A percentile compares a stretch with the other conserved stretches of the same genome.
Conservation (phyloP, 2,888 invertebrate genomes). For the Pristionchus mayeri region DNA sequence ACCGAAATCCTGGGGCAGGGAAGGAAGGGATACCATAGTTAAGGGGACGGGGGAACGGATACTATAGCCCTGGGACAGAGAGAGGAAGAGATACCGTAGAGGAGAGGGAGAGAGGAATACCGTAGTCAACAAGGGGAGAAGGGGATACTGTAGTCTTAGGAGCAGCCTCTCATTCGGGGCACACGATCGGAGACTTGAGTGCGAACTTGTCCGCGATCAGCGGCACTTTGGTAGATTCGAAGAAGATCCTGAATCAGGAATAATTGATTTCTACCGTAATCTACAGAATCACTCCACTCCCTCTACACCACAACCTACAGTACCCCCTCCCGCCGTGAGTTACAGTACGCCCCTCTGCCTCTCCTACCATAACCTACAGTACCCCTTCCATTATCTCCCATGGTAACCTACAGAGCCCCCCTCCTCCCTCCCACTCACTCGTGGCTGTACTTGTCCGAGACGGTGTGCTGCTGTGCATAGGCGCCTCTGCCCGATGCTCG, state of each 20-base stretch:
- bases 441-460: slow-evolving; percentile 70
- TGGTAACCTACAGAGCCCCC: background rate
- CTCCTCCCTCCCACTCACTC: slow-evolving; percentile 57
- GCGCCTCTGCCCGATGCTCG: slow-evolving; percentile 45
- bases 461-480: slow-evolving; percentile 54
- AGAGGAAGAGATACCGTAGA: background rate
- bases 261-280: no score
- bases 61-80: background rate
- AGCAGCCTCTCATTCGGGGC: background rate
- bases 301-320: background rate
- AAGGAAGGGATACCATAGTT: background rate
- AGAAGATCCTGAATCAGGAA: slow-evolving; percentile 40
- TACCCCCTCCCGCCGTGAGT: background rate
- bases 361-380: background rate
- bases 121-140: no score
- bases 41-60: background rate
- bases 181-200: background rate
- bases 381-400: background rate
- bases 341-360: background rate
- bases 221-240: background rate
- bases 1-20: background rate
- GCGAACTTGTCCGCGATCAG: slow-evolving; percentile 9
- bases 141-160: no score
- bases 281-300: background rate
- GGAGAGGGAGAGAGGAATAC: background rate